Percentiles rank a stretch among this genome's conserved stretches.
phyloP scores from a whole-genome alignment of 2,797 vertebrate genomes.

The Lerista edwardsae region DNA sequence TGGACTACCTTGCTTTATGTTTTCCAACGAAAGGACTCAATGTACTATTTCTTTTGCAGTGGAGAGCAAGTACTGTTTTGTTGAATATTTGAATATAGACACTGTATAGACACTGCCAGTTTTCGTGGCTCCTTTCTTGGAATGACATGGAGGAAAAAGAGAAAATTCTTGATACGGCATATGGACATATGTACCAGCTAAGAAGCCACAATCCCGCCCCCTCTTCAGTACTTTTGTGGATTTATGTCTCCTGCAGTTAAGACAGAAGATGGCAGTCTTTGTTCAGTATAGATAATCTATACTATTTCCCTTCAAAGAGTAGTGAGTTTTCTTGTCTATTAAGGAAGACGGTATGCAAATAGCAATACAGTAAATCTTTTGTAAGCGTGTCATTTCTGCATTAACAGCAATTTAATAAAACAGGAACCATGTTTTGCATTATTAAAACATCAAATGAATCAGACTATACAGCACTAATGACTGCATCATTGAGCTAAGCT shows the following conservation, averaged over 20 bases:
- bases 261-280: constrained; percentile 69
- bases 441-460: constrained; percentile 60
- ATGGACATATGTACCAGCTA: not conserved
- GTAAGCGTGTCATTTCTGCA: constrained; percentile 54
- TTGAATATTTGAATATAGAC: not conserved
- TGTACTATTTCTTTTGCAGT: not conserved
- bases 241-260: constrained; percentile 20
- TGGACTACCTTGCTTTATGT: not conserved
- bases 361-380: constrained; percentile 60
- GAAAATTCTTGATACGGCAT: not conserved
- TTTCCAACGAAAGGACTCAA: not conserved
- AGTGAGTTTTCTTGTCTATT: constrained; percentile 44
- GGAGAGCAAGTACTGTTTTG: not conserved
- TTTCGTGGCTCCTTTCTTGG: not conserved
- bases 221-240: not conserved
- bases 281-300: constrained; percentile 39
- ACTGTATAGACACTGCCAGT: not conserved
- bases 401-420: constrained; percentile 58
- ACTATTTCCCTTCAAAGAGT: constrained; percentile 41
- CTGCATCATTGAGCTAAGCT: constrained; percentile 41
- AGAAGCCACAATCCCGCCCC: not conserved
- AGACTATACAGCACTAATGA: constrained; percentile 53
- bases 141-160: not conserved
- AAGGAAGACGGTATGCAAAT: constrained; percentile 58
- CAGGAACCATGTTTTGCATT: constrained; percentile 58